These are phyloP conservation scores for Apogon talboti DNA, from an alignment of 2,797 vertebrate species.

Conservation along the genomic window DNA sequence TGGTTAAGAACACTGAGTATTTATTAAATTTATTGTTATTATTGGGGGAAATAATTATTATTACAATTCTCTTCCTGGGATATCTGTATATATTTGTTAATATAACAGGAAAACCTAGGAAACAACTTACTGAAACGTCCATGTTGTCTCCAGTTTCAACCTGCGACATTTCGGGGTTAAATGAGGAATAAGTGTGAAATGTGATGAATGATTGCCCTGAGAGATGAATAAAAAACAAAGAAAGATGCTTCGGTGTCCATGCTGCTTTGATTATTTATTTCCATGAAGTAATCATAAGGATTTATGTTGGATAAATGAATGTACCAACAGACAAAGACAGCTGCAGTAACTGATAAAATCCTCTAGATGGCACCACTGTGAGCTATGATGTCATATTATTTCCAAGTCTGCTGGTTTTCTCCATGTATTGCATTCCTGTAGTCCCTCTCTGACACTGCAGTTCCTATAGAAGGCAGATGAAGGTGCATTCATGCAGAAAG, in stretches of 20 bases:
- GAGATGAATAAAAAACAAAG: constrained; percentile 70
- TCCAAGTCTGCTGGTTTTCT: constrained; percentile 51
- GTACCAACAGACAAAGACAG: constrained; percentile 46
- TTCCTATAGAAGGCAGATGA: constrained; percentile 27
- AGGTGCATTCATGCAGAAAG: constrained; percentile 10
- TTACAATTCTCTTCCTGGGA: constrained; percentile 68
- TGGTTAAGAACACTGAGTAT: constrained; percentile 85
- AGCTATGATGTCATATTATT: constrained; percentile 72
- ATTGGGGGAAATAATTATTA: constrained; percentile 74
- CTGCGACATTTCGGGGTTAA: constrained; percentile 66
- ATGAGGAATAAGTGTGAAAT: constrained; percentile 66
- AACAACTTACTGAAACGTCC: constrained; percentile 62
- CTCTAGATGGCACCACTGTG: constrained; percentile 75
- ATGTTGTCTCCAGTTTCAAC: constrained; percentile 62
- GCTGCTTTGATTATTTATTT: constrained; percentile 10
- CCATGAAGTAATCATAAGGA: neutral
- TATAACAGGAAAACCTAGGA: constrained; percentile 65
- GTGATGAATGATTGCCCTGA: constrained; percentile 68
- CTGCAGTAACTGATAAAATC: constrained; percentile 50
- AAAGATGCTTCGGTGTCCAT: constrained; percentile 47
- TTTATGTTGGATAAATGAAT: neutral
- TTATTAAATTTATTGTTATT: constrained; percentile 87
- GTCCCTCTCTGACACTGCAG: constrained; percentile 57
- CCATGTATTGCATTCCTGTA: constrained; percentile 47
- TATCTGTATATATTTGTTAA: constrained; percentile 85